A percentile compares a stretch with the other conserved stretches of the same genome.
Conservation (phyloP, 2,113 vertebrate genomes). For the Rhinoderma darwinii region DNA sequence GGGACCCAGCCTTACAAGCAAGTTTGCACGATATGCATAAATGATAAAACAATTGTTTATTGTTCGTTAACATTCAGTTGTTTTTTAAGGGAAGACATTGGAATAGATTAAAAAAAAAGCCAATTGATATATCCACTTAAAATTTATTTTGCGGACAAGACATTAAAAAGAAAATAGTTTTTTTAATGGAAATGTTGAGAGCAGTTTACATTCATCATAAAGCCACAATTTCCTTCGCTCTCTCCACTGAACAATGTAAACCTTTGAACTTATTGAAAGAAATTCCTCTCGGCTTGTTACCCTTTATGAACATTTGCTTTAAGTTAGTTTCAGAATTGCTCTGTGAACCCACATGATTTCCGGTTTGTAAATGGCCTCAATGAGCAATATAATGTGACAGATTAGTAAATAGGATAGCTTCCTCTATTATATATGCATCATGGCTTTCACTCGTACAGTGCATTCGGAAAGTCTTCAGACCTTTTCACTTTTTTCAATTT, state of each 20-base stretch:
- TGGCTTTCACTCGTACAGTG: not conserved
- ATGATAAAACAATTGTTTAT: too few species aligned
- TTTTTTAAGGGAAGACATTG: too few species aligned
- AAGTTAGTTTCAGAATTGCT: not conserved
- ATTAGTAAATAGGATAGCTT: not conserved
- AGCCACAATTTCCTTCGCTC: not conserved
- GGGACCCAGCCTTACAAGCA: too few species aligned
- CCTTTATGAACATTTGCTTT: slow-evolving; percentile 10
- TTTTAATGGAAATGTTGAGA: not conserved
- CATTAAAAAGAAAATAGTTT: too few species aligned
- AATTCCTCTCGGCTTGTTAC: not conserved
- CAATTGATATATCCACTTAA: not conserved
- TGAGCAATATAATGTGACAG: not conserved
- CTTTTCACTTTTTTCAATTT: too few species aligned
- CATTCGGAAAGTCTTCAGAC: too few species aligned
- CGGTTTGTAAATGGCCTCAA: not conserved
- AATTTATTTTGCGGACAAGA: too few species aligned
- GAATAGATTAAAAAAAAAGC: too few species aligned
- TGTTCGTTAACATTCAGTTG: too few species aligned
- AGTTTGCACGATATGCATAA: too few species aligned
- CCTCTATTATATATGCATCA: not conserved
- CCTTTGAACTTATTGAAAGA: not conserved
- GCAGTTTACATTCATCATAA: not conserved
- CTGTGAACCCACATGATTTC: not conserved
- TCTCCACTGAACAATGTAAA: not conserved